These are phyloP conservation scores for Chironomus riparius DNA, from an alignment of 2,888 invertebrate species.

Conservation along the genomic window DNA sequence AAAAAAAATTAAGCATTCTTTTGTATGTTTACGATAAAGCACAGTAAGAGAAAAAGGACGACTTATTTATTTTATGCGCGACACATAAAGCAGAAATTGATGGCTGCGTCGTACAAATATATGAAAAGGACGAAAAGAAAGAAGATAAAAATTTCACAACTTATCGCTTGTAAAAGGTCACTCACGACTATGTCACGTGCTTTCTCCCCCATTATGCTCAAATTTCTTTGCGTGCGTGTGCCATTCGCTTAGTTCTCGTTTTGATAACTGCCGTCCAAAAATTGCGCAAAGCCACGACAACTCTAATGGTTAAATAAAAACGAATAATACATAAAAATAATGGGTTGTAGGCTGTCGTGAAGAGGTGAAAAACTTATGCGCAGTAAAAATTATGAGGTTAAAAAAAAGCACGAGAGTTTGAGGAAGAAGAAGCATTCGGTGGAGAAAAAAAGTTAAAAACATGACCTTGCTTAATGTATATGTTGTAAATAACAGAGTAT, in stretches of 20 bases:
- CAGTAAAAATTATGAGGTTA: background rate
- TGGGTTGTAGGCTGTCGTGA: background rate
- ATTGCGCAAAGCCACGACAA: background rate
- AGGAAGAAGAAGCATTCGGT: too few species aligned
- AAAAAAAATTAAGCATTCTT: background rate
- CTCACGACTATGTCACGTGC: constrained; percentile 18
- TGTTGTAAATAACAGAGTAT: background rate
- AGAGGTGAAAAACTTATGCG: background rate
- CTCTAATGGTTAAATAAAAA: background rate
- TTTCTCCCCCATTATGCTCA: background rate
- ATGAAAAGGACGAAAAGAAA: too few species aligned
- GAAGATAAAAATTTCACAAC: too few species aligned
- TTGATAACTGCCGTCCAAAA: background rate
- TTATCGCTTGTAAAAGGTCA: background rate
- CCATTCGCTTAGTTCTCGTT: too few species aligned
- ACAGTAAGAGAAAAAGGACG: background rate
- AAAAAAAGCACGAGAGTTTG: too few species aligned
- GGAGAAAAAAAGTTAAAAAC: background rate
- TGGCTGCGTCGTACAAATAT: too few species aligned
- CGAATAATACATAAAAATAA: background rate
- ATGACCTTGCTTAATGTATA: background rate
- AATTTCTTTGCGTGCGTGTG: too few species aligned
- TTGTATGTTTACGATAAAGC: background rate
- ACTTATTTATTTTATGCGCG: too few species aligned
- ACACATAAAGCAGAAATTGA: too few species aligned